These are phyloP conservation scores for Scleropages formosus DNA, from an alignment of 2,797 vertebrate genomes.

Conservation along the genomic window DNA sequence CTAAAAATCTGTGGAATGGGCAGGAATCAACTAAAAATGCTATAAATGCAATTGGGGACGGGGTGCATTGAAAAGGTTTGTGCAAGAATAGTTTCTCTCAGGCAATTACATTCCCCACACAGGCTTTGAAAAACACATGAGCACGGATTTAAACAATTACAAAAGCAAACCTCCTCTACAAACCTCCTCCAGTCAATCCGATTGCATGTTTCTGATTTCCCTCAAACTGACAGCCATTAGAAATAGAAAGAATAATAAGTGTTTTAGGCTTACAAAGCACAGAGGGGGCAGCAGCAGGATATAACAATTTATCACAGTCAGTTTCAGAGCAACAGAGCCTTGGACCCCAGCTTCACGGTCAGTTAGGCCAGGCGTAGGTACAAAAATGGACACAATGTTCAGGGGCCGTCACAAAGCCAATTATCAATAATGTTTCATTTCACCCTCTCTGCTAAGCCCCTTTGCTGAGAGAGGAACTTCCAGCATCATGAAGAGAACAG, in stretches of 20 bases:
- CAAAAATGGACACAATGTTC: conserved; percentile 55
- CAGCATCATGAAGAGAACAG: conserved; percentile 34
- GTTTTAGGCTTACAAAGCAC: conserved; percentile 50
- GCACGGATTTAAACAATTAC: conserved; percentile 35
- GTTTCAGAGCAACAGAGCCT: conserved; percentile 50
- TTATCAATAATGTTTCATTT: conserved; percentile 66
- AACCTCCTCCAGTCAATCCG: conserved; percentile 42
- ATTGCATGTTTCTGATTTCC: conserved; percentile 37
- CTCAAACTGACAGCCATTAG: conserved; percentile 44
- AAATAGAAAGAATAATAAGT: conserved; percentile 49
- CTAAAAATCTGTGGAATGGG: not conserved
- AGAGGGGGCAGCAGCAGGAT: conserved; percentile 45
- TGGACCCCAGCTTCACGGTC: conserved; percentile 59
- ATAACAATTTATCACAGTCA: conserved; percentile 62
- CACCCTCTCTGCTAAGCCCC: conserved; percentile 38
- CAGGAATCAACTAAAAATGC: not conserved
- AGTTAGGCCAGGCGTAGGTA: conserved; percentile 66
- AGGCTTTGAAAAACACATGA: conserved; percentile 34
- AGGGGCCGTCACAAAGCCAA: conserved; percentile 57
- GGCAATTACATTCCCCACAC: conserved; percentile 27
- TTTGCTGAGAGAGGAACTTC: not conserved
- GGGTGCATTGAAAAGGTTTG: not conserved
- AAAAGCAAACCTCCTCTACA: conserved; percentile 36
- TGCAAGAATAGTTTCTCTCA: conserved; percentile 39
- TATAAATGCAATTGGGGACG: not conserved